phyloP scores from a whole-genome alignment of 2,888 invertebrate species.

The Griposia aprilina region DNA sequence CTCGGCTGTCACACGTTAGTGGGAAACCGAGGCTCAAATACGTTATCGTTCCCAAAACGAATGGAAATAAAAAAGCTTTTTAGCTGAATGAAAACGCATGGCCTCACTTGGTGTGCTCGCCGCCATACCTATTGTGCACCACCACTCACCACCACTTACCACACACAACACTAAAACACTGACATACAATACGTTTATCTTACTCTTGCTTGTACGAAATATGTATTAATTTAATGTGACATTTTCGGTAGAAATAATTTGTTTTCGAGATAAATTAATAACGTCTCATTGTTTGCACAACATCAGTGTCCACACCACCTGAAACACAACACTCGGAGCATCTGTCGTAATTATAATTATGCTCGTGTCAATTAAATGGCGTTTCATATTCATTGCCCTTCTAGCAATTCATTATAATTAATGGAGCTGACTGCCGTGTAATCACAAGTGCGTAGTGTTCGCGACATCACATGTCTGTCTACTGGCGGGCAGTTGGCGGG shows the following conservation, averaged over 20 bases:
- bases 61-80: background rate
- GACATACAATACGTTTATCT: background rate
- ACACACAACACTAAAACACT: background rate
- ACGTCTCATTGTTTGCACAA: background rate
- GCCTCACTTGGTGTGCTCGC: background rate
- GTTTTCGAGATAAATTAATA: background rate
- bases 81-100: background rate
- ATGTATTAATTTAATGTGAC: background rate
- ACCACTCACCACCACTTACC: background rate
- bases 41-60: background rate
- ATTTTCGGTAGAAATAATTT: background rate
- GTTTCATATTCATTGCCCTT: background rate
- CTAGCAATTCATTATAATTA: slow-evolving; percentile 11
- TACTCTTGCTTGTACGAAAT: background rate
- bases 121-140: background rate
- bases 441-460: slow-evolving; percentile 2
- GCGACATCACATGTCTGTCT: background rate
- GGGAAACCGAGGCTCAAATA: background rate
- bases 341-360: background rate
- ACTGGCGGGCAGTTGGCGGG: background rate
- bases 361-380: slow-evolving; percentile 7
- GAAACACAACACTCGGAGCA: slow-evolving; percentile 7
- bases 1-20: background rate
- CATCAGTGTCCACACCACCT: background rate
- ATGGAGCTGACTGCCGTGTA: background rate